Evolutionary conservation across 2,797 vertebrate species (phyloP).

Genomic region (Choloepus didactylus): DNA sequence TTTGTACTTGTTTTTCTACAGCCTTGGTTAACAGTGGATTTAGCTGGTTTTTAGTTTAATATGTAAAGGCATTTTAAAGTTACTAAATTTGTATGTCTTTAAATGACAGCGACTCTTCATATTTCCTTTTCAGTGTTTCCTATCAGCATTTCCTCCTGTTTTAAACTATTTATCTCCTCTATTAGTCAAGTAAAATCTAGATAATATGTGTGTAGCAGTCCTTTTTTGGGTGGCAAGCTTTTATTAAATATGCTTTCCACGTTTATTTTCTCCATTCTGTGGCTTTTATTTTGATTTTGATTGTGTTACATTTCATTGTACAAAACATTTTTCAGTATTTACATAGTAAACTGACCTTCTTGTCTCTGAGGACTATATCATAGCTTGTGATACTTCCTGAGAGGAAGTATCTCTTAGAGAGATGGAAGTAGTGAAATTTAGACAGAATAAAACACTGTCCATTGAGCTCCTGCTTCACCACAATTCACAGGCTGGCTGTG

Average conservation of each 20-base stretch:
- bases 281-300: slow-evolving; percentile 52
- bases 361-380: not conserved
- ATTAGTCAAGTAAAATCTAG: slow-evolving; percentile 41
- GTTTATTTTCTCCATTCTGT: slow-evolving; percentile 49
- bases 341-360: slow-evolving; percentile 37
- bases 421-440: slow-evolving; percentile 2
- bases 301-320: slow-evolving; percentile 45
- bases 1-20: slow-evolving; percentile 50
- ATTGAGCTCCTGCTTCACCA: not conserved
- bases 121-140: slow-evolving; percentile 11
- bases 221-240: slow-evolving; percentile 41
- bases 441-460: slow-evolving; percentile 21
- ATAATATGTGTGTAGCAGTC: slow-evolving; percentile 42
- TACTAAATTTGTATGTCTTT: slow-evolving; percentile 52
- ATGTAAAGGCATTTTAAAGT: slow-evolving; percentile 42
- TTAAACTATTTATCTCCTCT: slow-evolving; percentile 46
- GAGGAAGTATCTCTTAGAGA: not conserved
- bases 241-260: slow-evolving; percentile 62
- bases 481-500: not conserved
- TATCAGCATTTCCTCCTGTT: slow-evolving; percentile 7
- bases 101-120: slow-evolving; percentile 17
- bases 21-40: not conserved
- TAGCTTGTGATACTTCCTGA: not conserved
- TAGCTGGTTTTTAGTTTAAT: slow-evolving; percentile 49
- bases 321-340: slow-evolving; percentile 44